phyloP scores from a whole-genome alignment of 2,113 vertebrate species.

The Aldabrachelys gigantea region DNA sequence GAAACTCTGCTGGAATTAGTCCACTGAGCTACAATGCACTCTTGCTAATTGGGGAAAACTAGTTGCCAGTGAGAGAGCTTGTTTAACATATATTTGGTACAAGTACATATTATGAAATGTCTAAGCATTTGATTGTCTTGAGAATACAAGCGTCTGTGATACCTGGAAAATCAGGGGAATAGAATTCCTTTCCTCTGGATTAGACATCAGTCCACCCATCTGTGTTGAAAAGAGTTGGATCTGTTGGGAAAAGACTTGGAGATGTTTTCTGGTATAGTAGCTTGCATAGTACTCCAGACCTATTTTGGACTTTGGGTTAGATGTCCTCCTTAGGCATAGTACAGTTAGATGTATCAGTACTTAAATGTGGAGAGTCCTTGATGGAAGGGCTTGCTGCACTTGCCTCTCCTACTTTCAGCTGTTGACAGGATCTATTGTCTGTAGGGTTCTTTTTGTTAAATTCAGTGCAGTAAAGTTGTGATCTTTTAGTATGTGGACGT shows the following conservation, averaged over 20 bases:
- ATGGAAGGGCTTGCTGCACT: background rate
- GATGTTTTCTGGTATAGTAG: background rate
- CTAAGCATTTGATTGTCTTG: slow-evolving; percentile 19
- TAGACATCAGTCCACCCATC: slow-evolving; percentile 25
- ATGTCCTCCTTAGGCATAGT: background rate
- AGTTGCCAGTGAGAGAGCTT: background rate
- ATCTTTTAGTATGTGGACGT: background rate
- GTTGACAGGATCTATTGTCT: background rate
- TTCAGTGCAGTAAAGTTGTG: background rate
- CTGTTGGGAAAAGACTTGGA: too few relatives aligned
- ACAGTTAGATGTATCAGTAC: too few relatives aligned
- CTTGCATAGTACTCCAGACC: background rate
- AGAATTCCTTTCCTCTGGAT: slow-evolving; percentile 33
- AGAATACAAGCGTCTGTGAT: slow-evolving; percentile 7
- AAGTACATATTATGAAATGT: too few relatives aligned
- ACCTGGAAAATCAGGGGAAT: slow-evolving; percentile 12
- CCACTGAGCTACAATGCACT: background rate
- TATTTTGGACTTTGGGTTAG: background rate
- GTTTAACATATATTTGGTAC: background rate
- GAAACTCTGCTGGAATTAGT: background rate
- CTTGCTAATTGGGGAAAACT: background rate
- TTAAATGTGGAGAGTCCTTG: background rate
- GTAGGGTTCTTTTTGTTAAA: background rate
- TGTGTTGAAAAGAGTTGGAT: too few relatives aligned
- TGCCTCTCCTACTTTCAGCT: background rate